A percentile compares a stretch with the other conserved stretches of the same genome.
phyloP scores from a whole-genome alignment of 1,140 invertebrate genomes.

The Heliconius hermathena region DNA sequence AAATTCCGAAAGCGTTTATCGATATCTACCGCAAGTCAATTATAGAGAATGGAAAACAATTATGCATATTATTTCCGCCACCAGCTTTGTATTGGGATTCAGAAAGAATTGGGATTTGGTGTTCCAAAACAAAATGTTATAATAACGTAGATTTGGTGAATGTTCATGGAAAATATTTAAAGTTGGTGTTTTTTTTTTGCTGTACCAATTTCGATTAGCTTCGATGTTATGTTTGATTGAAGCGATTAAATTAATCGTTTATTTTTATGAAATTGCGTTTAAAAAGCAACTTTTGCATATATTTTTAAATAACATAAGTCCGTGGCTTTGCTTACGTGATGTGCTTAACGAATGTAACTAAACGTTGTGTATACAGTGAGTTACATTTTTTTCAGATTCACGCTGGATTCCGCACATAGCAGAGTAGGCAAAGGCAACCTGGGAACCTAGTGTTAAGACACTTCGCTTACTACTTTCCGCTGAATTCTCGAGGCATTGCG shows the following conservation, averaged over 20 bases:
- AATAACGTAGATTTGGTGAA: not conserved
- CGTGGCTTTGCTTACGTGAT: no score
- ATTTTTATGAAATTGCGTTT: not conserved
- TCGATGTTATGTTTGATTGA: not conserved
- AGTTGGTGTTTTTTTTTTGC: not conserved
- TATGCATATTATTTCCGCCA: slow-evolving; percentile 22
- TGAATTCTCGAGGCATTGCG: no score
- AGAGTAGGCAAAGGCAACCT: no score
- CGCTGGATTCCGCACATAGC: no score
- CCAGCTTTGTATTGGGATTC: not conserved
- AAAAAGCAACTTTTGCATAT: not conserved
- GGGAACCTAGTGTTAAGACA: no score
- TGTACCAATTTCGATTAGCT: not conserved
- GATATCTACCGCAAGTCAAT: slow-evolving; percentile 38
- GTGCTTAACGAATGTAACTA: no score
- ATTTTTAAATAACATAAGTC: no score
- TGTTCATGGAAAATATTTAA: slow-evolving; percentile 14
- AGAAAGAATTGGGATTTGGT: slow-evolving; percentile 1
- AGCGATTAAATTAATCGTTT: not conserved
- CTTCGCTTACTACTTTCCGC: no score
- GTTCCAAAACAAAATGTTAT: not conserved
- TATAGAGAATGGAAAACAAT: slow-evolving; percentile 39
- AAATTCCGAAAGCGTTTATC: slow-evolving; percentile 17
- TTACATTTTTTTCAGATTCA: not conserved
- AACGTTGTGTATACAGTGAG: not conserved